Base-by-base conservation (phyloP, 2,888 invertebrate species). In the Eustalomyia histrio region DNA sequence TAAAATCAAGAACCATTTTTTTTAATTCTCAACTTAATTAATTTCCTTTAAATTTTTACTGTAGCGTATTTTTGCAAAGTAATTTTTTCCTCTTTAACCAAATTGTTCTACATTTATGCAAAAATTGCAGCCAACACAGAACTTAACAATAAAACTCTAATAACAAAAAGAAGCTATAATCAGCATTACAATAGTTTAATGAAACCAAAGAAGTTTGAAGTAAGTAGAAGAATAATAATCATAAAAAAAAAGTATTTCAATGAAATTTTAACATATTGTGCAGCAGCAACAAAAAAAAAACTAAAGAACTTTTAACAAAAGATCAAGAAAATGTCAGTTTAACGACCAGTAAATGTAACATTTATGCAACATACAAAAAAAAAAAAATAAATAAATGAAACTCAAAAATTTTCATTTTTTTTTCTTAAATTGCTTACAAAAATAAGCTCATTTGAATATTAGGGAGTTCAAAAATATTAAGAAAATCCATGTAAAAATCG, bases 261-360 rank as follows among this genome's bases (percentile, higher is more conserved):
- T 64, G 72, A 68, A 64, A 69, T 55, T 61, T 67, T 43, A 76
- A 35, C 68, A 69, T 68, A 68, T 73, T 76, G 29, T 29, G 68
- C 63, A 72, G 63, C 35, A 50, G 7, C 3, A 29, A 29, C 55
- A 63, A 21, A 63, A 58, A 61, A 39, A 10, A 61, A 43, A 43
- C 0, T 21, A 21, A 43, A 9, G 24, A 24, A 55, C n/a, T 61
- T 43, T 53, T 16, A 21, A 65, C 47, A 71, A 74, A 75, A 75
- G 64, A 79, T 75, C 79, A 71, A 71, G 69, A 65, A 75, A 79
- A 79, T 79, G 79, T 55, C 75, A 72, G 73, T 80, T 76, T 76
- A 76, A 80, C 76, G 63, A 76, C 43, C 72, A 76, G 72, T 69
- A 55, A 76, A 80, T 72, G 76, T 64, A 73, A 76, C 76, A 76